Base-by-base conservation (phyloP, 2,113 vertebrate genomes). In the Kobus ellipsiprymnus region DNA sequence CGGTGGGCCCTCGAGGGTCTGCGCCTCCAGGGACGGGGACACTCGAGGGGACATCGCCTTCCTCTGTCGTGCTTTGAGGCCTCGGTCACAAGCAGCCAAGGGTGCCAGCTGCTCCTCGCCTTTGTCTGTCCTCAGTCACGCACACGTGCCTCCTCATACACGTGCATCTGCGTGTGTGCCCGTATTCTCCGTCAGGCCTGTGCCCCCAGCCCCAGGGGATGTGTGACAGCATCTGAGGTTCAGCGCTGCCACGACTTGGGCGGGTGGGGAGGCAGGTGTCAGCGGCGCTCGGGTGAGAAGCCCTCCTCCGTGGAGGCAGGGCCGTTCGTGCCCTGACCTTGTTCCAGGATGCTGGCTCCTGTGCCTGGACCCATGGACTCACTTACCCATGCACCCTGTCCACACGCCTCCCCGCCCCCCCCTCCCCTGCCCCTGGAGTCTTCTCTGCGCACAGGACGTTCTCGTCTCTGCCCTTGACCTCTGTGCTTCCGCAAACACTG, bases 221-320 rank as follows among this genome's bases (percentile, higher is more conserved):
- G 12, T 2, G 52, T n/a, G 21, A 30, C 2, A 0, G 16, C 13
- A 15, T 40, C 87, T 59, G 59, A 23, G 52, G 10, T 12, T 94
- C 36, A 52, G 10, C 16, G 59, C 27, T 67, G 48, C 67, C 2
- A 2, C 11, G 3, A 54, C 67, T 23, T 4, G 7, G 4, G 17
- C 17, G 2, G 2, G 6, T 40, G 1, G 10, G 2, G 5, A 14
- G 25, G 55, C 52, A 17, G 48, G 44, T 4, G 33, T 54, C 84
- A n/a, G 33, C 8, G 8, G 8, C 0, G 4, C n/a, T 25, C 21
- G 0, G 0, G 33, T 19, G 77, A n/a, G 48, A 78, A 77, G 33
- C 19, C 0, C 14, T 84, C 19, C 46, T 46, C 16, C 6, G 14
- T 5, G 1, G 25, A 78, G 55, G 77, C 33, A 59, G 57, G 71